Evolutionary conservation across 1,140 invertebrate genomes (phyloP), one percentile per base, ranked within the genome.

Genomic region (Aphaenogaster ashmeadi): DNA sequence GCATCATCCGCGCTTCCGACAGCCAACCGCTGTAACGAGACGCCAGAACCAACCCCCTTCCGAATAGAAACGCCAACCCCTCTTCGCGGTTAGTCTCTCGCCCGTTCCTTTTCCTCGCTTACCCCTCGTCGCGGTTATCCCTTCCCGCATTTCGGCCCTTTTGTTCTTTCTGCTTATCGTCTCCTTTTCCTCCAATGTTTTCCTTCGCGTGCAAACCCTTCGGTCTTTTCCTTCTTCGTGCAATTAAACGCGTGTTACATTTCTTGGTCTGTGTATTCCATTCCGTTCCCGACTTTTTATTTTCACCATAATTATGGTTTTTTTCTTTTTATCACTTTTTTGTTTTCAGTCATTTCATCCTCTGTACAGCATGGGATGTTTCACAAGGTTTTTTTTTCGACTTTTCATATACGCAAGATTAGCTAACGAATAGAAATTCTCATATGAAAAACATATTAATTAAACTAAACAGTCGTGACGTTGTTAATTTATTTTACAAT

Each of bases 21-120:
- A 91, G 83, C 90, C 90, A 91, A 91, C 90, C 90, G 77, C 89
- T 91, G 90, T 91, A 91, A 91, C 90, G 90, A 91, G 90, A 91
- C 90, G 85, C 89, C 78, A 67, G 80, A 91, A 88, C 90, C 88
- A 84, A 91, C 90, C 90, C 78, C 81, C 90, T 89, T 78, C 80
- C 64, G 85, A 90, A 91, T 86, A 90, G 88, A 91, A 91, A 91
- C 88, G 90, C 85, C 88, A 91, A 91, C 90, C 86, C 90, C 90
- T 91, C 90, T 91, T 91, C 88, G 90, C 71, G 90, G 90, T 91
- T 91, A 83, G 58, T 85, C 83, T 71, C 86, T 75, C 69, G 36
- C 64, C 50, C 41, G 33, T 84, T 79, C 52, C 78, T 66, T 62
- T 89, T 41, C 64, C 80, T 78, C 56, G 52, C 69, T 72, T 13